Conservation (phyloP, 1,140 invertebrate genomes). For the Cydia fagiglandana region DNA sequence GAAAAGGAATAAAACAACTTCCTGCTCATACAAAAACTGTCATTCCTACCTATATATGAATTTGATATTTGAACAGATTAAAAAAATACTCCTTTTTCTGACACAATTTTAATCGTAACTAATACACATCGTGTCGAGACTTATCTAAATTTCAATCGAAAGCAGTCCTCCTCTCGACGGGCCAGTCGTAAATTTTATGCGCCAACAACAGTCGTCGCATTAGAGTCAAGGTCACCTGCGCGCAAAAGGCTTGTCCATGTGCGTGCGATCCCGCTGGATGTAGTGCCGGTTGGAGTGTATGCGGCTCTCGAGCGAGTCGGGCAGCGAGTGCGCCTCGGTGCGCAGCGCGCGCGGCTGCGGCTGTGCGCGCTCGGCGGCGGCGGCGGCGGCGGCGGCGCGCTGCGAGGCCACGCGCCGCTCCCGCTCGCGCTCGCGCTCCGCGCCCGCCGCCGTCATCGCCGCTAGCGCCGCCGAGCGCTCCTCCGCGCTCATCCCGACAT, state of each 20-base stretch:
- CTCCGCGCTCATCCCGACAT: constrained; percentile 72
- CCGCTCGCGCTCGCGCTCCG: constrained; percentile 57
- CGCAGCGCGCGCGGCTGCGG: constrained; percentile 44
- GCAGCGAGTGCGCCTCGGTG: constrained; percentile 50
- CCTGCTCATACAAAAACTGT: no score
- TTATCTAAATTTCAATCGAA: no score
- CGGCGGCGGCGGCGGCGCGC: constrained; percentile 47
- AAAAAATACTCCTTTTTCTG: no score
- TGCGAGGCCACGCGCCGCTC: constrained; percentile 58
- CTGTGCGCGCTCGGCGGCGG: constrained; percentile 37
- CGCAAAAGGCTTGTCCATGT: constrained; percentile 72
- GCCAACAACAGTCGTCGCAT: not conserved
- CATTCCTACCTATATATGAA: no score
- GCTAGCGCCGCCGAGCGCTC: constrained; percentile 85
- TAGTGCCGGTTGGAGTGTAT: constrained; percentile 71
- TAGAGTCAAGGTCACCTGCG: constrained; percentile 44
- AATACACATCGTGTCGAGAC: no score
- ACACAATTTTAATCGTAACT: no score
- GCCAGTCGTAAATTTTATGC: not conserved
- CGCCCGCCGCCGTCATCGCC: constrained; percentile 87
- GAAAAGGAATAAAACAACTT: no score
- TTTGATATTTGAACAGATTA: no score
- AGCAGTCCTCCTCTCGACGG: no score
- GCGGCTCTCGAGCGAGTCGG: constrained; percentile 63
- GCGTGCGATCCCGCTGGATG: constrained; percentile 62